Evolutionary conservation across 1,140 invertebrate species (phyloP).

Genomic region (Phymorhynchus buccinoides): DNA sequence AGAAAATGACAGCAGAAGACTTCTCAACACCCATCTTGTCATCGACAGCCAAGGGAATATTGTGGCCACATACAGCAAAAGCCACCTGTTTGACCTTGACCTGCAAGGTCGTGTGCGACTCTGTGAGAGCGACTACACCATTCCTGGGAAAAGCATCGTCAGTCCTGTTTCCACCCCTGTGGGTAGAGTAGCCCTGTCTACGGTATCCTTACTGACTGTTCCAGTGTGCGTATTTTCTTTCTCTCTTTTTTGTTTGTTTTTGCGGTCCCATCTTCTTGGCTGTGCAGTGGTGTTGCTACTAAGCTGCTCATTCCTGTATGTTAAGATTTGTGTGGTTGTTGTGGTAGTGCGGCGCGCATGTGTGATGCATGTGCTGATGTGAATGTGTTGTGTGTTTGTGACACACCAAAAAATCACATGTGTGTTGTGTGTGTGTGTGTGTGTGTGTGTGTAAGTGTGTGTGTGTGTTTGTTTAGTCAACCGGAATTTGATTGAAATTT

Average conservation of each 20-base stretch:
- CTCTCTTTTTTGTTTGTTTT: background rate
- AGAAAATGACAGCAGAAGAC: constrained; percentile 61
- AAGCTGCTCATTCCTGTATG: too few species aligned
- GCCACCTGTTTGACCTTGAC: constrained; percentile 94
- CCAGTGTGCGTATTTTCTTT: background rate
- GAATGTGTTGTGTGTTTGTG: too few species aligned
- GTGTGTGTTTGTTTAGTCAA: too few species aligned
- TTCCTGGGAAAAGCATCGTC: constrained; percentile 77
- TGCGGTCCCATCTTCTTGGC: too few species aligned
- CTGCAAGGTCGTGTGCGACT: constrained; percentile 83
- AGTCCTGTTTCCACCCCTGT: constrained; percentile 83
- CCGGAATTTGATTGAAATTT: too few species aligned
- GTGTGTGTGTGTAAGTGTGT: too few species aligned
- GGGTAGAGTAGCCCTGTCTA: constrained; percentile 82
- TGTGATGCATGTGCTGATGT: too few species aligned
- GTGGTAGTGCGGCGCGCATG: too few species aligned
- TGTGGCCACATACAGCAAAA: constrained; percentile 85
- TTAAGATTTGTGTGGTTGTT: too few species aligned
- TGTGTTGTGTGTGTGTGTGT: too few species aligned
- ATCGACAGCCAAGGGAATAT: constrained; percentile 87
- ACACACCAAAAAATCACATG: too few species aligned
- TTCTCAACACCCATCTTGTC: constrained; percentile 90
- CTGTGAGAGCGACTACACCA: constrained; percentile 87
- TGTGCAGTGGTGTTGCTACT: too few species aligned
- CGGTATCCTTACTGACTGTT: constrained; percentile 70